Evolutionary conservation across 2,113 vertebrate species (phyloP).

Genomic region (Podarcis muralis): DNA sequence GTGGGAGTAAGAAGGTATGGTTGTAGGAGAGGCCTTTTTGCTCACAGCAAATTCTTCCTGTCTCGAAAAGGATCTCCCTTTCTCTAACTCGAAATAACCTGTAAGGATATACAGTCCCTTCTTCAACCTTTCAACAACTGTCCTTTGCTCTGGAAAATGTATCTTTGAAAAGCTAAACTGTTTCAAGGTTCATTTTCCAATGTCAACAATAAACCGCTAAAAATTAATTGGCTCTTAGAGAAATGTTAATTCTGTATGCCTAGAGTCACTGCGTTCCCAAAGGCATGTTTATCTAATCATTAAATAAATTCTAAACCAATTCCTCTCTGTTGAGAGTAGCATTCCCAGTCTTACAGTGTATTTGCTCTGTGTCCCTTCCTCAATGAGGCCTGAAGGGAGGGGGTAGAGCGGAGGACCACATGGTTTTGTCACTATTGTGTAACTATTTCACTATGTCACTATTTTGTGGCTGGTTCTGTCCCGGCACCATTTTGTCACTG

Average conservation of each 20-base stretch:
- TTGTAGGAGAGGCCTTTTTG: not conserved
- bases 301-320: not conserved
- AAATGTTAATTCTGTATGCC: slow-evolving; percentile 18
- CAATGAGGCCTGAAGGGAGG: too few species aligned
- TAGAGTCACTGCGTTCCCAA: not conserved
- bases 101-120: not conserved
- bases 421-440: too few species aligned
- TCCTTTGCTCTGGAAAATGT: not conserved
- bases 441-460: too few species aligned
- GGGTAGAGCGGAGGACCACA: too few species aligned
- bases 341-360: too few species aligned
- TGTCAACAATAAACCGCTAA: slow-evolving; percentile 11
- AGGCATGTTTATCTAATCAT: not conserved
- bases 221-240: not conserved
- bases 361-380: too few species aligned
- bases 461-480: too few species aligned
- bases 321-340: not conserved
- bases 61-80: not conserved
- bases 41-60: not conserved
- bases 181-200: not conserved
- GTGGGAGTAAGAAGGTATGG: too few species aligned
- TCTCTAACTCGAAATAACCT: not conserved
- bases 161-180: slow-evolving; percentile 11
- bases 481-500: too few species aligned
- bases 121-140: not conserved